These are phyloP conservation scores for Lethenteron reissneri DNA, from an alignment of 2,113 vertebrate genomes.

Conservation along the genomic window DNA sequence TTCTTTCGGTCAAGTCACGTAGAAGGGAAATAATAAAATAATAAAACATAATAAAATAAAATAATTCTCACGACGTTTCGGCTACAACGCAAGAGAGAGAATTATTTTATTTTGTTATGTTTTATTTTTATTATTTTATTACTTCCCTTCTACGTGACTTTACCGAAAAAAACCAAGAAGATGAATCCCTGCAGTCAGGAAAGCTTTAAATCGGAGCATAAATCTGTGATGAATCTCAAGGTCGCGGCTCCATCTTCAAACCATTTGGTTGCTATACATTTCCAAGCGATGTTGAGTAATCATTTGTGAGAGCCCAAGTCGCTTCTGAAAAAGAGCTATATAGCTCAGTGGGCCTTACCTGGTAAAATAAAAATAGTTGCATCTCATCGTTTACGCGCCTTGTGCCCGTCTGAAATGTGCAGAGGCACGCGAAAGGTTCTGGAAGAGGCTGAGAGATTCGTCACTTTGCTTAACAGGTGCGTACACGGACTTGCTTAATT, in stretches of 20 bases:
- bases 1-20: too few species aligned
- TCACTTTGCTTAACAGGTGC: constrained; percentile 40
- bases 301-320: background rate
- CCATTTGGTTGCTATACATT: background rate
- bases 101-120: too few species aligned
- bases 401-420: constrained; percentile 8
- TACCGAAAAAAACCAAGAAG: too few species aligned
- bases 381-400: background rate
- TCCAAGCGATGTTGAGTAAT: background rate
- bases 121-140: too few species aligned
- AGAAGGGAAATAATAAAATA: too few species aligned
- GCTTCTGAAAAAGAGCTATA: background rate
- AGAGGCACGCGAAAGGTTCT: constrained; percentile 39
- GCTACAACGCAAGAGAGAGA: too few species aligned
- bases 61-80: too few species aligned
- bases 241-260: background rate
- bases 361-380: background rate
- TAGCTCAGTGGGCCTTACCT: too few species aligned
- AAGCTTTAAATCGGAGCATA: too few species aligned
- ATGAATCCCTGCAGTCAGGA: too few species aligned
- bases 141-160: too few species aligned
- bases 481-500: background rate
- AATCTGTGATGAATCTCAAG: background rate
- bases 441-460: constrained; percentile 38
- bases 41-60: too few species aligned